Percentiles rank a stretch among this genome's conserved stretches.
Conservation (phyloP, 2,797 vertebrate species). For the Poeciliopsis infans region DNA sequence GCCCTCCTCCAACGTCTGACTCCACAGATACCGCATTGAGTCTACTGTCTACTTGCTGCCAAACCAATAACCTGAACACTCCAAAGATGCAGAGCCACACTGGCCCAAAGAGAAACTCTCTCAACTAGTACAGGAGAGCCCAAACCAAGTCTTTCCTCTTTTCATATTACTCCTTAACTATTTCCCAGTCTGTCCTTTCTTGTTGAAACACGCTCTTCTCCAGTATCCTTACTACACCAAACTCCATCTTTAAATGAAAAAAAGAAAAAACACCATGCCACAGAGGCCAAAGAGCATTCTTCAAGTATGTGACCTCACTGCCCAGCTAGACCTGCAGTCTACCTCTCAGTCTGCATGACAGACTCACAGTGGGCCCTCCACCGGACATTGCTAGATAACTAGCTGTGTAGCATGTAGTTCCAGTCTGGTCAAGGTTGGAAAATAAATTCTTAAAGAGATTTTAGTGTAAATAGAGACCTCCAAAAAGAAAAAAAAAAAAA, state of each 20-base stretch:
- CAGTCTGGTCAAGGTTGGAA: constrained; percentile 87
- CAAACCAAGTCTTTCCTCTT: constrained; percentile 75
- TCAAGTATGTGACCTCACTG: constrained; percentile 99
- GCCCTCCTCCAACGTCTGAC: constrained; percentile 69
- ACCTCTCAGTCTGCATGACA: constrained; percentile 97
- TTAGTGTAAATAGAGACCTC: constrained; percentile 80
- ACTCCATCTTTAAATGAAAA: constrained; percentile 71
- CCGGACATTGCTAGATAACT: constrained; percentile 88
- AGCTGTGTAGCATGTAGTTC: constrained; percentile 93
- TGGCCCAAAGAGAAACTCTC: constrained; percentile 89
- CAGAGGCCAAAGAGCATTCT: constrained; percentile 99
- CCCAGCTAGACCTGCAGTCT: constrained; percentile 96
- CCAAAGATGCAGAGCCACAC: constrained; percentile 80
- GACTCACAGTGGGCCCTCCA: constrained; percentile 89
- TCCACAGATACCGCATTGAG: constrained; percentile 36
- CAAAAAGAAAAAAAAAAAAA: constrained; percentile 74
- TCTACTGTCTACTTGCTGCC: constrained; percentile 79
- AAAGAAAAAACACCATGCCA: constrained; percentile 81
- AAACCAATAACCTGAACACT: constrained; percentile 76
- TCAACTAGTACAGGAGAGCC: constrained; percentile 75
- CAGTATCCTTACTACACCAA: constrained; percentile 75
- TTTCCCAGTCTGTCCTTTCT: constrained; percentile 60
- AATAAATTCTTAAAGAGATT: constrained; percentile 80
- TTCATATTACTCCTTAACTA: constrained; percentile 59
- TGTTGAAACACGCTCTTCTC: constrained; percentile 64